These are phyloP conservation scores for Drosophila biarmipes DNA, from an alignment of 1,140 invertebrate species.

Conservation along the genomic window DNA sequence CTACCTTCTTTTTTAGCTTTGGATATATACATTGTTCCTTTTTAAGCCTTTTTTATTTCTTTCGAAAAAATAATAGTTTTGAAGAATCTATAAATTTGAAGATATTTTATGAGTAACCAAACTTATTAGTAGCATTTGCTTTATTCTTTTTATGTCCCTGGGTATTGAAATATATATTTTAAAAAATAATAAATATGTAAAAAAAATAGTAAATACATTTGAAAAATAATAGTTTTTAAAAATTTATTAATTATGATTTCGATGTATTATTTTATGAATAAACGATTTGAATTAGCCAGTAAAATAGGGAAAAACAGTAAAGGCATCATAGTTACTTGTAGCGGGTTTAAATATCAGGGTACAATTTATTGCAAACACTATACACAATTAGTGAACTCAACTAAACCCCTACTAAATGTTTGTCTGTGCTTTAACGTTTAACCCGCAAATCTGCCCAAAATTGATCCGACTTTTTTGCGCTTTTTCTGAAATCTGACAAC, in stretches of 20 bases:
- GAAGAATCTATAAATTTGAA: too few relatives aligned
- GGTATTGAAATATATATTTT: neutral
- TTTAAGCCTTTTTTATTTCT: too few relatives aligned
- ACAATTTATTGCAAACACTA: constrained; percentile 16
- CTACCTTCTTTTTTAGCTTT: neutral
- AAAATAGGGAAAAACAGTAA: too few relatives aligned
- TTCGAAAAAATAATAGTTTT: too few relatives aligned
- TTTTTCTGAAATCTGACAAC: constrained; percentile 17
- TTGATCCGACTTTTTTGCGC: neutral
- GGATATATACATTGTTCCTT: too few relatives aligned
- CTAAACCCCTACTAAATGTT: constrained; percentile 41
- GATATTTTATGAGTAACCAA: too few relatives aligned
- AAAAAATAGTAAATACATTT: too few relatives aligned
- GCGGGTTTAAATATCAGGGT: neutral
- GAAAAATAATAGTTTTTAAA: too few relatives aligned
- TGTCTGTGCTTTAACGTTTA: constrained; percentile 39
- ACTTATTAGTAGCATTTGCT: too few relatives aligned
- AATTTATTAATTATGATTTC: too few relatives aligned
- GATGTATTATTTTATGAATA: too few relatives aligned
- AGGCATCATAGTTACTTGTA: neutral
- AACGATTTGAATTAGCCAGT: too few relatives aligned
- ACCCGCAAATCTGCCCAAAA: constrained; percentile 5
- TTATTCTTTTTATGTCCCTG: neutral
- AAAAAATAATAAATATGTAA: neutral
- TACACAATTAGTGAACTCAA: constrained; percentile 32